Evolutionary conservation across 2,888 invertebrate species (phyloP), one percentile per base, ranked within the genome.

Genomic region (Aleiodes leptofemur): DNA sequence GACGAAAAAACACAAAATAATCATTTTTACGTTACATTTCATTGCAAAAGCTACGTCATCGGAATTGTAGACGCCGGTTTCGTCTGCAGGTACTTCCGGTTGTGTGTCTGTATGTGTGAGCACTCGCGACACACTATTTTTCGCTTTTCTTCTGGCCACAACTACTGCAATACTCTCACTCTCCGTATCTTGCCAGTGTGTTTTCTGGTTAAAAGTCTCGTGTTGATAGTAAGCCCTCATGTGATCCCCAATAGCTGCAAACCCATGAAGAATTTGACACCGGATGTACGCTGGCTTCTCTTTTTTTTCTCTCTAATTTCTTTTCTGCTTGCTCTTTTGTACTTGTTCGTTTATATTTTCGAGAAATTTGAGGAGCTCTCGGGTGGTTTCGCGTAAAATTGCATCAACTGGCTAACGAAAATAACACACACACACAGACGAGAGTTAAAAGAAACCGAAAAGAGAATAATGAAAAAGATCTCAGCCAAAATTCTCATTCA

Each of bases 241-340:
- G 23, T 55, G 69, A 69, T 13, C 48, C 31, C 51, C 14, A 66
- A 75, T 68, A 68, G 50, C n/a, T 50, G 56, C 75, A 69, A 72
- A 72, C 56, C 34, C 23, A 23, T n/a, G 66, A 6, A 34, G 66
- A 79, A 78, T 78, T 78, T 69, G 78, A 78, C 79, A 79, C 78
- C 80, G 78, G 77, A 78, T 77, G 61, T 51, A 43, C n/a, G 56
- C 14, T 43, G 14, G n/a, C 51, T 14, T 68, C 23, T 68, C 51
- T 14, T 68, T 14, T 68, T 61, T 38, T 38, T 56, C 72, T 64
- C 31, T 14, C 51, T 61, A 16, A 61, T 55, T 50, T 43, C n/a
- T 70, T 50, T 50, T 16, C 31, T 50, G 31, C 57, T 3, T 50
- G 31, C 71, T 48, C 38, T 61, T 11, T 9, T 61, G 29, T 16